A percentile compares a stretch with the other conserved stretches of the same genome.
Conservation (phyloP, 2,888 invertebrate species). For the Euproctis similis region DNA sequence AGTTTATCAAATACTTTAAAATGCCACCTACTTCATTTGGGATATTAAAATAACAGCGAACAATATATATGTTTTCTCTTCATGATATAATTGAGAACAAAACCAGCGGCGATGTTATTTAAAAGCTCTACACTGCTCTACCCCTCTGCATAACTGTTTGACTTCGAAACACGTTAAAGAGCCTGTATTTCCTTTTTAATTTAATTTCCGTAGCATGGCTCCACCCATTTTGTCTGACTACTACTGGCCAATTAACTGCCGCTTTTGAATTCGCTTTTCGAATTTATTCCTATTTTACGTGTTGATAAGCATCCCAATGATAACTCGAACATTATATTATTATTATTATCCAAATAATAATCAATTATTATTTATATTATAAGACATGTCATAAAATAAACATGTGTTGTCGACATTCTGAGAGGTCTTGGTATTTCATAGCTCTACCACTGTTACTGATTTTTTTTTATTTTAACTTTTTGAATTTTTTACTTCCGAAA, state of each 20-base stretch:
- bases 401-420: no score
- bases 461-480: no score
- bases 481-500: no score
- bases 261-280: constrained; percentile 45
- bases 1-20: no score
- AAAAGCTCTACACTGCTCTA: no score
- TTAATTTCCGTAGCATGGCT: constrained; percentile 27
- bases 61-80: constrained; percentile 7
- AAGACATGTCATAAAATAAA: no score
- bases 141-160: constrained; percentile 18
- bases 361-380: no score
- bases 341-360: neutral
- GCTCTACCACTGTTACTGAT: no score
- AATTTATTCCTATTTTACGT: constrained; percentile 20
- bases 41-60: neutral
- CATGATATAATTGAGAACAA: constrained; percentile 8
- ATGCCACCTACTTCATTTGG: constrained; percentile 6
- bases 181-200: constrained; percentile 29
- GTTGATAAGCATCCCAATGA: neutral
- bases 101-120: no score
- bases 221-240: constrained; percentile 13
- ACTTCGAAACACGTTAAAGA: constrained; percentile 23
- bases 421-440: no score
- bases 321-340: neutral
- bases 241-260: constrained; percentile 23